Evolutionary conservation across 1,140 invertebrate species (phyloP), one percentile per base, ranked within the genome.

Genomic region (Drosophila parvula): DNA sequence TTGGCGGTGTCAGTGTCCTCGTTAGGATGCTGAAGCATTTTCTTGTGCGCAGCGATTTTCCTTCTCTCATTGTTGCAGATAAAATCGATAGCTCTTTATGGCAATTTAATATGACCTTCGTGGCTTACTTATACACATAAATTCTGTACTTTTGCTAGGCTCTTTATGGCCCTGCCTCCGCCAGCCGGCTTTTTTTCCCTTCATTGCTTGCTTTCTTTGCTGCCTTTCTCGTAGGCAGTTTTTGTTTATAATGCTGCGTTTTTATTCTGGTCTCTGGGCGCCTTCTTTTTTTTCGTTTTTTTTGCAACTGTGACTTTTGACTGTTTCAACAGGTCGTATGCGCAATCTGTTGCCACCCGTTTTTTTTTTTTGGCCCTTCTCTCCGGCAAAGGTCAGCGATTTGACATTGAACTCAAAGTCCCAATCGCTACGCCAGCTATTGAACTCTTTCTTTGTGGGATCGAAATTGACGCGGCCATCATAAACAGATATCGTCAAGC

Each of bases 81-180:
- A 90, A 91, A 91, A 91, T 91, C 90, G 83, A 91, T 91, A 90
- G 76, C 78, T 79, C 90, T 91, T 91, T 91, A 91, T 91, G 81
- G 90, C 90, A 91, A 91, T 91, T 91, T 91, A 91, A 91, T 91
- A 90, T 91, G 90, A 91, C 90, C 90, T 91, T 91, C 90, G 88
- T 90, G 83, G 90, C 90, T 82, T 78, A 91, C 81, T 85, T 89
- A 77, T 76, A 53, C 61, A 74, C 51, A 81, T 70, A 80, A 53
- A 69, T 77, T 81, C 61, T 59, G 53, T 75, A 78, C 71, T 70
- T 70, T 53, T 57, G 55, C 65, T 77, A 63, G 61, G 57, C 59
- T 78, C 74, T 91, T 81, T 78, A 58, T 76, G 64, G 68, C 56
- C 68, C 68, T 32, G 38, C 44, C 57, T 28, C 47, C 65, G 2